These are phyloP conservation scores for Urosaurus nigricauda DNA, from an alignment of 2,797 vertebrate species.

Conservation along the genomic window DNA sequence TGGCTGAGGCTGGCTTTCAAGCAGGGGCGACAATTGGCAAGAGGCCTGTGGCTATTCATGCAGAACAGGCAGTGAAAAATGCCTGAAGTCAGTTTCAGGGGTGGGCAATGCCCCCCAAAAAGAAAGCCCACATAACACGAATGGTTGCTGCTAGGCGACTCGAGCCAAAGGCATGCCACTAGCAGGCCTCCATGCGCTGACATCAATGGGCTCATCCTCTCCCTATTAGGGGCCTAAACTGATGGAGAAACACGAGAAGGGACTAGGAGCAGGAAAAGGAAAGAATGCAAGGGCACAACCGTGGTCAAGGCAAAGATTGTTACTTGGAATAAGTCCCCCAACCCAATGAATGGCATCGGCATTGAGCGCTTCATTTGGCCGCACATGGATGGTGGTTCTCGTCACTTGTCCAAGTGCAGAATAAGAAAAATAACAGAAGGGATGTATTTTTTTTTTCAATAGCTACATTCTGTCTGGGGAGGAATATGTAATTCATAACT, in stretches of 20 bases:
- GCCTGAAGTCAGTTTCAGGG: conserved; percentile 84
- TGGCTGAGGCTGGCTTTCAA: conserved; percentile 81
- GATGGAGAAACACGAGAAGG: conserved; percentile 84
- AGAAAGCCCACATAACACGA: conserved; percentile 82
- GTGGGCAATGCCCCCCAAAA: conserved; percentile 83
- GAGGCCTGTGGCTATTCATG: conserved; percentile 86
- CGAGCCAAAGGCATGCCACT: conserved; percentile 81
- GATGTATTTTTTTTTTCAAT: background rate
- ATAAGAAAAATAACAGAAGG: conserved; percentile 9
- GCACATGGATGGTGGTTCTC: background rate
- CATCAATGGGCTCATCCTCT: conserved; percentile 82
- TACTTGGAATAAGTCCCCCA: conserved; percentile 43
- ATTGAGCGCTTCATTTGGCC: conserved; percentile 8
- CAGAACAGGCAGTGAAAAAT: conserved; percentile 84
- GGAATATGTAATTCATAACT: conserved; percentile 60
- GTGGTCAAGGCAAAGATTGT: conserved; percentile 69
- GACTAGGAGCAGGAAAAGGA: conserved; percentile 75
- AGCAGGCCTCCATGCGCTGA: conserved; percentile 77
- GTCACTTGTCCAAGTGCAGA: conserved; percentile 13
- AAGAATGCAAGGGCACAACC: conserved; percentile 73
- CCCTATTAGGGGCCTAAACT: conserved; percentile 80
- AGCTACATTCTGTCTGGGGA: background rate
- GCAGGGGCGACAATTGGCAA: conserved; percentile 84
- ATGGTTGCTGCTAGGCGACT: conserved; percentile 86
- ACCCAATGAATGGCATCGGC: conserved; percentile 63